Conservation (phyloP, 2,888 invertebrate species). For the Lasioglossum oenotherae region DNA sequence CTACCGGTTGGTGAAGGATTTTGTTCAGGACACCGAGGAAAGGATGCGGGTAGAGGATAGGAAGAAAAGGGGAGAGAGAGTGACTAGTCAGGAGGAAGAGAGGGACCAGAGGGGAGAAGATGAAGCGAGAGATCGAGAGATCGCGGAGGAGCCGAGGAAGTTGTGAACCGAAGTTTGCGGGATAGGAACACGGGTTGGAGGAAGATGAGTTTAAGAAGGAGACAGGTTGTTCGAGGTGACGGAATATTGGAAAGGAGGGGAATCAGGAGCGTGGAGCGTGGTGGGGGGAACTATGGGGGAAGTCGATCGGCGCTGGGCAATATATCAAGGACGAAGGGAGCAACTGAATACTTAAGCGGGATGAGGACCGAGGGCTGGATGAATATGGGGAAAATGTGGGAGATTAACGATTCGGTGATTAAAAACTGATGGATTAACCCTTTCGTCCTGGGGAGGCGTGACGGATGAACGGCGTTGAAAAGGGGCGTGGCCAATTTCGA, state of each 20-base stretch:
- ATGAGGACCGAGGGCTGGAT: neutral
- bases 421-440: neutral
- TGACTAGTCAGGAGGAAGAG: neutral
- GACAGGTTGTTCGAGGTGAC: slow-evolving; percentile 28
- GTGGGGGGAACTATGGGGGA: neutral
- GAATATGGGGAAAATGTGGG: neutral
- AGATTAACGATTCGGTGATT: slow-evolving; percentile 10
- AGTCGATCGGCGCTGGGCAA: neutral
- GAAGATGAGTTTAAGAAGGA: slow-evolving; percentile 35
- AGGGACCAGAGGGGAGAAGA: neutral
- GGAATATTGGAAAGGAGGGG: slow-evolving; percentile 20
- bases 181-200: slow-evolving; percentile 1
- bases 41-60: slow-evolving; percentile 41
- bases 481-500: neutral
- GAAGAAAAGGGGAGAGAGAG: neutral
- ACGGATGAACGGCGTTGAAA: neutral
- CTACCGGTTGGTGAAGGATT: neutral
- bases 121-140: slow-evolving; percentile 35
- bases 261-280: slow-evolving; percentile 16
- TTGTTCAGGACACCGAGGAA: neutral
- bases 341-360: slow-evolving; percentile 20
- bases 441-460: neutral
- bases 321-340: slow-evolving; percentile 1
- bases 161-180: slow-evolving; percentile 26
- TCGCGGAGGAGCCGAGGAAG: slow-evolving; percentile 20